phyloP scores from a whole-genome alignment of 2,888 invertebrate species.

The Dexiosoma caninum region DNA sequence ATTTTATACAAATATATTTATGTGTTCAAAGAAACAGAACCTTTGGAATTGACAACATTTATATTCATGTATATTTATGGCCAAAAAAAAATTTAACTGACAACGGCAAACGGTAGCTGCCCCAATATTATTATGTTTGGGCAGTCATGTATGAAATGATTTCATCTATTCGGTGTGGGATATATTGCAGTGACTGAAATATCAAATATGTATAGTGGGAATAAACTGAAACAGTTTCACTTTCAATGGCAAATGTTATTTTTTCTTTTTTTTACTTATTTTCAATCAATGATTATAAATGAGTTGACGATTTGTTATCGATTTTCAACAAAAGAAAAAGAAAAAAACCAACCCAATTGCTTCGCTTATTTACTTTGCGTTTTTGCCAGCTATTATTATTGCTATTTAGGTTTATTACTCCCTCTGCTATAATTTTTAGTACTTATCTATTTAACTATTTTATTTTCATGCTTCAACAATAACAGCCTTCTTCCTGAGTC shows the following conservation, averaged over 20 bases:
- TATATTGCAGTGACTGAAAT: no score
- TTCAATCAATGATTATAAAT: conserved; percentile 22
- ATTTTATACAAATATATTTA: no score
- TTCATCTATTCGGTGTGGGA: no score
- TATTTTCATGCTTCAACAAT: conserved; percentile 67
- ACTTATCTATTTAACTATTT: conserved; percentile 73
- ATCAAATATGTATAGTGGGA: no score
- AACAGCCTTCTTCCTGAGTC: conserved; percentile 27
- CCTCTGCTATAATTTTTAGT: conserved; percentile 71
- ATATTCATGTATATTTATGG: no score
- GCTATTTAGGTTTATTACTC: conserved; percentile 71
- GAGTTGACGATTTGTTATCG: conserved; percentile 40
- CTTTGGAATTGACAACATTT: no score
- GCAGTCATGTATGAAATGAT: no score
- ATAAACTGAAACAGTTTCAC: neutral
- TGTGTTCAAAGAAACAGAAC: no score
- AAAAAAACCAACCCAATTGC: no score
- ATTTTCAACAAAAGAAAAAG: conserved; percentile 20
- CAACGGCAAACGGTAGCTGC: no score
- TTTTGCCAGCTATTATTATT: conserved; percentile 12
- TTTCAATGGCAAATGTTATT: neutral
- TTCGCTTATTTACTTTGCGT: neutral
- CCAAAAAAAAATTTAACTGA: no score
- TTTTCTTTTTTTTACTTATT: neutral
- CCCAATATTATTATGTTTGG: no score